These are phyloP conservation scores for Clarias batrachus DNA, from an alignment of 2,113 vertebrate genomes.

Conservation along the genomic window DNA sequence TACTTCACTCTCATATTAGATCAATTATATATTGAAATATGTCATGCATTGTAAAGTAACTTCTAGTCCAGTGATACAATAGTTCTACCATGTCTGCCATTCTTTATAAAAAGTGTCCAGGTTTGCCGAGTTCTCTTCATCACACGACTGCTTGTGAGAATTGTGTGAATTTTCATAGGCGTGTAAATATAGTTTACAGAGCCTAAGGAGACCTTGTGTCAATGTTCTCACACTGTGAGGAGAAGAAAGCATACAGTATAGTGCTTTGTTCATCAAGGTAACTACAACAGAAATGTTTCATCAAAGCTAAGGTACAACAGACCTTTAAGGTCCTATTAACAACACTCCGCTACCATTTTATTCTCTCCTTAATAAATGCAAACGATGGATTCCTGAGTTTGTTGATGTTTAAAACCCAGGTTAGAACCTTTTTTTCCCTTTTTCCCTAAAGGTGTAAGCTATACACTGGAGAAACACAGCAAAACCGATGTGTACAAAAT, in stretches of 20 bases:
- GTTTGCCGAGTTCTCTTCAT: not conserved
- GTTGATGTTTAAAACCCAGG: not conserved
- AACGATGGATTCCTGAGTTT: not conserved
- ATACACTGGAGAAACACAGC: not conserved
- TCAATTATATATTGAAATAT: not conserved
- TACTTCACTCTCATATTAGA: not conserved
- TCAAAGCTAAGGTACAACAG: not conserved
- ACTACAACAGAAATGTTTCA: not conserved
- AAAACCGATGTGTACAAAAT: not conserved
- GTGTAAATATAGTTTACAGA: not conserved
- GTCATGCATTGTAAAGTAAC: not conserved
- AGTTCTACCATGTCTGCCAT: not conserved
- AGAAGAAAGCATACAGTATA: not conserved
- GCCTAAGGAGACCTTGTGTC: slow-evolving; percentile 1
- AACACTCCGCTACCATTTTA: not conserved
- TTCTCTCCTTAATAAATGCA: not conserved
- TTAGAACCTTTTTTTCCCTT: not conserved
- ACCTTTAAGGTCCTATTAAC: not conserved
- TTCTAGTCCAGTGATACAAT: not conserved
- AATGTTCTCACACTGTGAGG: not conserved
- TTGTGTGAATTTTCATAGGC: not conserved
- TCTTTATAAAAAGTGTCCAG: not conserved
- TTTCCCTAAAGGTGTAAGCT: not conserved
- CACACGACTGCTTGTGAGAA: not conserved
- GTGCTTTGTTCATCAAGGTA: not conserved